phyloP scores from a whole-genome alignment of 2,888 invertebrate species.

The Neuroscelio doddi region DNA sequence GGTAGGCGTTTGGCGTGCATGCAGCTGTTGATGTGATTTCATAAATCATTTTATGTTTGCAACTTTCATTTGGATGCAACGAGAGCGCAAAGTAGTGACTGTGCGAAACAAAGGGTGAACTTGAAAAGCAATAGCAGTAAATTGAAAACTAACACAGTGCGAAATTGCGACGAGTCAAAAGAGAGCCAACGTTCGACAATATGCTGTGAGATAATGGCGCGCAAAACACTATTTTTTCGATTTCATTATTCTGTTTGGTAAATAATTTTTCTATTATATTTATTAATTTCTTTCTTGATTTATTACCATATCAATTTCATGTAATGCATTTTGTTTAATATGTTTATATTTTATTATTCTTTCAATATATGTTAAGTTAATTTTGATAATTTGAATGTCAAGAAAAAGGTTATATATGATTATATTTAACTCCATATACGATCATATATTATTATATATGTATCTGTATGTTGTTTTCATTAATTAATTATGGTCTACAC shows the following conservation, averaged over 20 bases:
- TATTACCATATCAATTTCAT: no score
- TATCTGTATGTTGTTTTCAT: no score
- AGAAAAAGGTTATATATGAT: no score
- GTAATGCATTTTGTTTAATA: no score
- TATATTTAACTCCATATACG: no score
- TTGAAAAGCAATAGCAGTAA: conserved; percentile 34
- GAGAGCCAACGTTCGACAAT: conserved; percentile 20
- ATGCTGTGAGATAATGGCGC: conserved; percentile 29
- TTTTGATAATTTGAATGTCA: no score
- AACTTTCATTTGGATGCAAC: conserved; percentile 30
- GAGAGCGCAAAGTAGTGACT: conserved; percentile 18
- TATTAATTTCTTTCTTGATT: no score
- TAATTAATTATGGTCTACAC: no score
- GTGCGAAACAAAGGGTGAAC: conserved; percentile 29
- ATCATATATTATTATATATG: no score
- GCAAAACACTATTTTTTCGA: conserved; percentile 10
- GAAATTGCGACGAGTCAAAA: conserved; percentile 29
- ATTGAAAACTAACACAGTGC: conserved; percentile 40
- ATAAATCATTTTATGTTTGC: conserved; percentile 29
- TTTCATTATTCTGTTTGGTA: not conserved
- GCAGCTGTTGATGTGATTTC: conserved; percentile 38
- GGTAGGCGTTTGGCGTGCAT: conserved; percentile 46
- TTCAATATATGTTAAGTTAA: no score
- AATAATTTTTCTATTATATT: no score
- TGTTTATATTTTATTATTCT: no score